Conservation (phyloP, 2,113 vertebrate genomes). For the Benitochromis conjunctus region DNA sequence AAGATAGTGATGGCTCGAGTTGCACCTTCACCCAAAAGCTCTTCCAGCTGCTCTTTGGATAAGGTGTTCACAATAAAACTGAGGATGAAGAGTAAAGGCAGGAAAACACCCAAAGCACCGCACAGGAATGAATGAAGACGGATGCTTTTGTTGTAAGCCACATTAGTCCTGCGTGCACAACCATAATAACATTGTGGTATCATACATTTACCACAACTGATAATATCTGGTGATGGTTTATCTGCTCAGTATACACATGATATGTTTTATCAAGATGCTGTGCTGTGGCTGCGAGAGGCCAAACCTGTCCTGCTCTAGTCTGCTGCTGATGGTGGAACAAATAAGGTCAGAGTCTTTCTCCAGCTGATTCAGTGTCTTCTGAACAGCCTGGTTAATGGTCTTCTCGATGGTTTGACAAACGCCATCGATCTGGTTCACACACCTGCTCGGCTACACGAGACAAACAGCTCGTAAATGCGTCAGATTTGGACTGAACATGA, state of each 20-base stretch:
- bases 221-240: background rate
- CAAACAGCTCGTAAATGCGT: background rate
- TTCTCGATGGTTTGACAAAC: slow-evolving; percentile 80
- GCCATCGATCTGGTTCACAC: slow-evolving; percentile 76
- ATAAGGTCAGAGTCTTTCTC: slow-evolving; percentile 77
- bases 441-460: slow-evolving; percentile 68
- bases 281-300: background rate
- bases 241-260: background rate
- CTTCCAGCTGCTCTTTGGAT: slow-evolving; percentile 57
- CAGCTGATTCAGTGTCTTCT: slow-evolving; percentile 78
- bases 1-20: slow-evolving; percentile 27
- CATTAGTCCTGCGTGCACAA: slow-evolving; percentile 57
- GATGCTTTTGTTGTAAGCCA: slow-evolving; percentile 63
- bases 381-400: slow-evolving; percentile 78
- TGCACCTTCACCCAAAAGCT: slow-evolving; percentile 64
- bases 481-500: background rate
- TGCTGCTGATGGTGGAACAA: slow-evolving; percentile 64
- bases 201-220: background rate
- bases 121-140: slow-evolving; percentile 69
- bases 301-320: slow-evolving; percentile 72
- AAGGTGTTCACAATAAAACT: slow-evolving; percentile 71
- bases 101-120: slow-evolving; percentile 62
- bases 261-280: background rate
- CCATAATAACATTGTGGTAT: background rate
- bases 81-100: slow-evolving; percentile 68